Evolutionary conservation across 2,888 invertebrate species (phyloP), one percentile per base, ranked within the genome.

Genomic region (Diadromus collaris): DNA sequence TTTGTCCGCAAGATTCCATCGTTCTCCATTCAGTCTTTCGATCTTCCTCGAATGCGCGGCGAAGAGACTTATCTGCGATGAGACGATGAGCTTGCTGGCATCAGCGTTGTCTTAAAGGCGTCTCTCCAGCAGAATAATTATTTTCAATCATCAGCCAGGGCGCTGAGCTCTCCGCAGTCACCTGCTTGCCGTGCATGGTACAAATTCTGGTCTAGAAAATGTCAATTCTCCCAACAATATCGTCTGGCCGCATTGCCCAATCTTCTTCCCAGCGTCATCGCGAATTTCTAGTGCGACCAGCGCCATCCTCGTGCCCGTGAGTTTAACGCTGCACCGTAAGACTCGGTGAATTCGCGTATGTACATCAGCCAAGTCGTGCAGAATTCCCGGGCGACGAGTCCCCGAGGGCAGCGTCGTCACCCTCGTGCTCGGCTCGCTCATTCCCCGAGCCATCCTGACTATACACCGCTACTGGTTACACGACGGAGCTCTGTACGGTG

Each of bases 351-450:
- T 73, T 51, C 51, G 51, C 76, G 27, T 56, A 29, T 44, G 73
- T 76, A 76, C 73, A 76, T 73, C 60, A 56, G 73, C 56, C 65
- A 73, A 76, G 79, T 79, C 76, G 79, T 79, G 76, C 70, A 65
- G 76, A 79, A 79, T 76, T 76, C 68, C 73, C 58, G 73, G 73
- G 61, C 73, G 79, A 61, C 76, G 69, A 74, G 76, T 76, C 73
- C 73, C 79, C 69, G 69, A 76, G 73, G 73, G 79, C 79, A 73
- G 67, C 71, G 79, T 79, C 79, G 79, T 76, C 76, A 79, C 75
- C 71, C 67, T 48, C 61, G 72, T 65, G 76, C 71, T 48, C 19
- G 54, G 38, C 27, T 76, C 68, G 76, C 60, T 76, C 72, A 76
- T 79, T 76, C 64, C 71, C 48, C 48, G 65, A 51, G 70, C 56